Evolutionary conservation across 1,140 invertebrate genomes (phyloP).

Genomic region (Achatina immaculata): DNA sequence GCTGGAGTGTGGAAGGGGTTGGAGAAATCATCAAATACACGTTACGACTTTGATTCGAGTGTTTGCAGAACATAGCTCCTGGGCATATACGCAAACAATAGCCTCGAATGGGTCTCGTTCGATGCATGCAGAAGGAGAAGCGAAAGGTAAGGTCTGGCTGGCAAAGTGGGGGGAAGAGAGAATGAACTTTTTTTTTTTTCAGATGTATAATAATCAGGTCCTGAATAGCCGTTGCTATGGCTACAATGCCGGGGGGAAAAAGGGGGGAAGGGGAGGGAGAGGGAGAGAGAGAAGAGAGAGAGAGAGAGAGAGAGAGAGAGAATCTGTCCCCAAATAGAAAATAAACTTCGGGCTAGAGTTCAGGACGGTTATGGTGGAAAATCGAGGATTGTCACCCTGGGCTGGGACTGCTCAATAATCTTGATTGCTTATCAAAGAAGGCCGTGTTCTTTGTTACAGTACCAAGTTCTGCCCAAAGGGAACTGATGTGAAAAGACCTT

Average conservation of each 20-base stretch:
- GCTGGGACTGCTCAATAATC: background rate
- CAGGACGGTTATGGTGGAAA: background rate
- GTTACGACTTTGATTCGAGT: constrained; percentile 12
- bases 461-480: background rate
- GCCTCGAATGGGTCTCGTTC: background rate
- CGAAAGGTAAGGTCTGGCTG: background rate
- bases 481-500: background rate
- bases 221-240: background rate
- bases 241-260: too few species aligned
- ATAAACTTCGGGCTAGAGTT: background rate
- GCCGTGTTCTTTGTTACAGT: background rate
- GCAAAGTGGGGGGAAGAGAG: background rate
- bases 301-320: too few species aligned
- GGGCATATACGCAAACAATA: background rate
- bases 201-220: background rate
- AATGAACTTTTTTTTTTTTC: background rate
- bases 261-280: too few species aligned
- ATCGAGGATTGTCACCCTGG: background rate
- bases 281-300: too few species aligned
- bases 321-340: constrained; percentile 3
- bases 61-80: constrained; percentile 1
- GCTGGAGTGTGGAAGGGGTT: background rate
- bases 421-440: background rate
- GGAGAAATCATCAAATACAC: constrained; percentile 11
- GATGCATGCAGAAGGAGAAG: background rate